These are phyloP conservation scores for Carassius carassius DNA, from an alignment of 2,113 vertebrate genomes.

Conservation along the genomic window DNA sequence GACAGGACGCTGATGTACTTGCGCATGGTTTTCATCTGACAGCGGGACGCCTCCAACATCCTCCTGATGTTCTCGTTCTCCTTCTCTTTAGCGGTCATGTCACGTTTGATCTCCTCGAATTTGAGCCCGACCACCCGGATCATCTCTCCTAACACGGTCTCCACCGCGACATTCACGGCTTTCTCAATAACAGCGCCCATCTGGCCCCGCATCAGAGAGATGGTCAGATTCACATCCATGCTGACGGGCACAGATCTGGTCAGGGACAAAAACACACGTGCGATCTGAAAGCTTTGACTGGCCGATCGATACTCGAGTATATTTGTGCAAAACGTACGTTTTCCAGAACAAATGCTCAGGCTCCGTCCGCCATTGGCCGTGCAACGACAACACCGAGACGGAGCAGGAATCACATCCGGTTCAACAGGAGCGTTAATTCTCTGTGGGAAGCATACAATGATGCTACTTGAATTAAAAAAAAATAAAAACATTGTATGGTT, in stretches of 20 bases:
- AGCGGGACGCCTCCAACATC: constrained; percentile 65
- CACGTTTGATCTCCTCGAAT: constrained; percentile 75
- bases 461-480: too few species aligned
- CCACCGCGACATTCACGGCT: constrained; percentile 77
- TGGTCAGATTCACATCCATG: constrained; percentile 80
- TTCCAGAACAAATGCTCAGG: background rate
- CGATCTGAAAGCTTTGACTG: background rate
- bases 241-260: background rate
- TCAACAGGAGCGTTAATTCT: background rate
- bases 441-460: background rate
- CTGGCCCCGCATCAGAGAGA: constrained; percentile 77
- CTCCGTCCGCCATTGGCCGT: background rate
- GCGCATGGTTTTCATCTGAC: constrained; percentile 61
- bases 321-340: background rate
- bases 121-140: constrained; percentile 76
- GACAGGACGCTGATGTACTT: constrained; percentile 55
- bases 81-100: constrained; percentile 73
- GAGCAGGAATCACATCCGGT: constrained; percentile 24
- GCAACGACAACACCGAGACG: background rate
- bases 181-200: constrained; percentile 77
- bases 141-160: constrained; percentile 79
- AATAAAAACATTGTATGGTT: background rate
- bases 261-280: background rate
- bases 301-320: background rate
- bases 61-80: constrained; percentile 75